phyloP scores from a whole-genome alignment of 2,113 vertebrate species.

The Galeopterus variegatus region DNA sequence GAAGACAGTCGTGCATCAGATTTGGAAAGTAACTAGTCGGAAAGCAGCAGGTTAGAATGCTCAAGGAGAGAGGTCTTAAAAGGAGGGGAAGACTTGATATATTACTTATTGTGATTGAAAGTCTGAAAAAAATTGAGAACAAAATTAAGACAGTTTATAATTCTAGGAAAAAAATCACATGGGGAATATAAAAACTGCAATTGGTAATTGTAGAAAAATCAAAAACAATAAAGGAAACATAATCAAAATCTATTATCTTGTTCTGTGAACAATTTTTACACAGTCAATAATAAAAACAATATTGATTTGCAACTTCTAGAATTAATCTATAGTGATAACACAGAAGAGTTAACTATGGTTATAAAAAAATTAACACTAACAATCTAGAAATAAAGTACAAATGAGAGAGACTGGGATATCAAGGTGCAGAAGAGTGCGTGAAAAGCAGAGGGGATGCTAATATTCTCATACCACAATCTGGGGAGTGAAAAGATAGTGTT shows the following conservation, averaged over 20 bases:
- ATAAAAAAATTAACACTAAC: background rate
- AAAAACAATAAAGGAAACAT: constrained; percentile 8
- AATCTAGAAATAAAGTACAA: background rate
- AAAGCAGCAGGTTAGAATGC: background rate
- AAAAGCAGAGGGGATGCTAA: background rate
- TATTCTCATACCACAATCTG: background rate
- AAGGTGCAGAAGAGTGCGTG: background rate
- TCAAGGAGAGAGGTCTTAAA: background rate
- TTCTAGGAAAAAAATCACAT: background rate
- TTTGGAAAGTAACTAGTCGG: background rate
- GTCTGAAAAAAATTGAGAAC: background rate
- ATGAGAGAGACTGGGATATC: background rate
- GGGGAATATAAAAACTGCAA: background rate
- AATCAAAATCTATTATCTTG: background rate
- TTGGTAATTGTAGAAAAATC: background rate
- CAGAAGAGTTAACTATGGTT: background rate
- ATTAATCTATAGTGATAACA: background rate
- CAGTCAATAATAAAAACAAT: background rate
- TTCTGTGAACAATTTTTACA: constrained; percentile 1
- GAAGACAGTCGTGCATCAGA: background rate
- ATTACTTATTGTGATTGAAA: constrained; percentile 7
- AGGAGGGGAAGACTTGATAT: background rate
- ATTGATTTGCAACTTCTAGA: constrained; percentile 44
- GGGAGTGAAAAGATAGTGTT: background rate
- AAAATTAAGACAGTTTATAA: background rate